Evolutionary conservation across 2,797 vertebrate genomes (phyloP), one percentile per base, ranked within the genome.

Genomic region (Dallia pectoralis): DNA sequence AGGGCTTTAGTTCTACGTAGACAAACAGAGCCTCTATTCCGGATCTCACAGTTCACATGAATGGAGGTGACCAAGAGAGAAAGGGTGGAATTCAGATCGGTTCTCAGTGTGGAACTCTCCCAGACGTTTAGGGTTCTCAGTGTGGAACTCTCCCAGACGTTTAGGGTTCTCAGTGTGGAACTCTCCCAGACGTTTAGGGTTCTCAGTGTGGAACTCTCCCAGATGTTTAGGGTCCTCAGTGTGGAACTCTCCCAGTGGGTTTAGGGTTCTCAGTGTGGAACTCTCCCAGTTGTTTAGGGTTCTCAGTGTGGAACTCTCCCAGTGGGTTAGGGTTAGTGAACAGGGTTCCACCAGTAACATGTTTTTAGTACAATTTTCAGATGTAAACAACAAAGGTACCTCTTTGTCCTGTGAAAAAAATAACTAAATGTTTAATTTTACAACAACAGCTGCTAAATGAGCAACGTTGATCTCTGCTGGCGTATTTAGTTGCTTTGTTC

Each of bases 401-500:
- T 76, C 69, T 73, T 0, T 9, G 75, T 83, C 87, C 86, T 85
- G 25, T 79, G 1, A 72, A 68, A 81, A 71, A 70, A 84, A 84
- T 81, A 91, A 87, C 89, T 89, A 90, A 90, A 89, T 84, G 85
- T 89, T 90, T 90, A 16, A n/a, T 65, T 48, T 68, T 61, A 53
- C 72, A 22, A 22, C 89, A 84, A 49, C 89, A 88, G 88, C 88
- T 85, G 83, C 84, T 81, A 83, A 88, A 87, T 69, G 77, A 86
- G 85, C 77, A 67, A 82, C 84, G 70, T 75, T 40, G 79, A 82
- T 87, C 82, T 82, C 84, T 78, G 89, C 90, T 91, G 91, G 89
- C 87, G 90, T 91, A 87, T 90, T 87, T 86, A 86, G 86, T 89
- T 89, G 87, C 84, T 89, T 88, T 88, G 90, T 91, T 91, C 89